phyloP scores from a whole-genome alignment of 2,888 invertebrate species.

The Chydorus sphaericus region DNA sequence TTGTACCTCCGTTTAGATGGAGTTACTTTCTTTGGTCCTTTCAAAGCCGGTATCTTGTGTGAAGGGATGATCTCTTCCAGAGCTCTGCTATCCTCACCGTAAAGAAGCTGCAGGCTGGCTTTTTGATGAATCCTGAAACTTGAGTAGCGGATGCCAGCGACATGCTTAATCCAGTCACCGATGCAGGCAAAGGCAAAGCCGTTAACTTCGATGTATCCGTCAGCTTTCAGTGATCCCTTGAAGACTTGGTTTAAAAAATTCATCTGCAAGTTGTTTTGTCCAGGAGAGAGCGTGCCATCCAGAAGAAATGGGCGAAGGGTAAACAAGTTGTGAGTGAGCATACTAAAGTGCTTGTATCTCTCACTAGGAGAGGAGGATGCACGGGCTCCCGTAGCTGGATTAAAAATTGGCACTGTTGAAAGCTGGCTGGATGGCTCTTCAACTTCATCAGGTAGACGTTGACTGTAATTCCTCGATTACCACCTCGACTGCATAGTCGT shows the following conservation, averaged over 20 bases:
- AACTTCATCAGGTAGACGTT: neutral
- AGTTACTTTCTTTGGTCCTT: too few relatives aligned
- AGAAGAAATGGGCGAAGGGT: neutral
- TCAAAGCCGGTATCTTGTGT: too few relatives aligned
- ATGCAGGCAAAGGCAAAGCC: neutral
- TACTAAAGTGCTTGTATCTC: too few relatives aligned
- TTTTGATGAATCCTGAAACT: neutral
- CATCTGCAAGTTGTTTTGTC: neutral
- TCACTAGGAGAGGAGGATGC: neutral
- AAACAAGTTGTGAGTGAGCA: too few relatives aligned
- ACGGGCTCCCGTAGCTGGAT: neutral
- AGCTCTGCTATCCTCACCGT: too few relatives aligned
- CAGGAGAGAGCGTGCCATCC: neutral
- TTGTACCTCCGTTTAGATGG: too few relatives aligned
- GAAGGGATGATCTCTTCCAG: too few relatives aligned
- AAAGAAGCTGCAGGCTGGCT: too few relatives aligned
- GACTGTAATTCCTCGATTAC: neutral
- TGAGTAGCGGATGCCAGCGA: neutral
- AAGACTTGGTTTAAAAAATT: neutral
- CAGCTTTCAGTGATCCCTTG: neutral
- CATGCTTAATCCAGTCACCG: neutral
- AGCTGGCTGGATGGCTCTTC: too few relatives aligned
- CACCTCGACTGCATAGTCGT: too few relatives aligned
- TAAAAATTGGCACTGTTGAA: too few relatives aligned
- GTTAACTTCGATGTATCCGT: neutral